These are phyloP conservation scores for Oscheius onirici DNA, from an alignment of 2,888 invertebrate species.

Conservation along the genomic window DNA sequence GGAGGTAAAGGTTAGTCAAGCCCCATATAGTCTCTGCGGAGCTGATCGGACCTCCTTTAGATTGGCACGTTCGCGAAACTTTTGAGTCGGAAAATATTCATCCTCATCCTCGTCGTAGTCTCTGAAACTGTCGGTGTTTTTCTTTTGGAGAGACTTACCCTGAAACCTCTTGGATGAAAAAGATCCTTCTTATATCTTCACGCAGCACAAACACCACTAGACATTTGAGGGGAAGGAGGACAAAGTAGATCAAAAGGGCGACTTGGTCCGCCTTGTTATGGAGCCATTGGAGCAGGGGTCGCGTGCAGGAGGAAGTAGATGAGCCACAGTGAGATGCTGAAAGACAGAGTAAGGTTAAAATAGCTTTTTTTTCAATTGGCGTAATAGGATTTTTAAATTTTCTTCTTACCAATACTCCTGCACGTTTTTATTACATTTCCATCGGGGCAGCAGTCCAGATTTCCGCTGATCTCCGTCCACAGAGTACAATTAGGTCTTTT, in stretches of 20 bases:
- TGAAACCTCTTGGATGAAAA: constrained; percentile 45
- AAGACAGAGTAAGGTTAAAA: too few relatives aligned
- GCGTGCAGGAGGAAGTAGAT: constrained; percentile 2
- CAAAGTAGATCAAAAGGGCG: constrained; percentile 49
- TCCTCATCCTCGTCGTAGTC: constrained; percentile 30
- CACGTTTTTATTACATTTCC: neutral
- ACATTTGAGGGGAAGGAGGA: constrained; percentile 54
- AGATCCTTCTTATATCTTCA: constrained; percentile 51
- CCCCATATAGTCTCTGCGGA: constrained; percentile 16
- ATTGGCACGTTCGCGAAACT: neutral
- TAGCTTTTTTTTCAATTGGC: too few relatives aligned
- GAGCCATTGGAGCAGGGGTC: constrained; percentile 41
- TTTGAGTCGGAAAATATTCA: constrained; percentile 1
- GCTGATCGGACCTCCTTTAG: constrained; percentile 4
- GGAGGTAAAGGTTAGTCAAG: constrained; percentile 76
- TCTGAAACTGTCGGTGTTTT: neutral
- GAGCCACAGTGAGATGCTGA: constrained; percentile 2
- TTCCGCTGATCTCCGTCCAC: constrained; percentile 1
- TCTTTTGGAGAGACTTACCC: neutral
- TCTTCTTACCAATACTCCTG: constrained; percentile 1
- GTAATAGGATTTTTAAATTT: too few relatives aligned
- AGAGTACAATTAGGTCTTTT: constrained; percentile 1
- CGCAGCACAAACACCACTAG: constrained; percentile 46
- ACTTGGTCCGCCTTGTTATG: constrained; percentile 42
- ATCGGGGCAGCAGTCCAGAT: constrained; percentile 3